Evolutionary conservation across 1,140 invertebrate genomes (phyloP), one percentile per base, ranked within the genome.

Genomic region (Psilanteris sp.): DNA sequence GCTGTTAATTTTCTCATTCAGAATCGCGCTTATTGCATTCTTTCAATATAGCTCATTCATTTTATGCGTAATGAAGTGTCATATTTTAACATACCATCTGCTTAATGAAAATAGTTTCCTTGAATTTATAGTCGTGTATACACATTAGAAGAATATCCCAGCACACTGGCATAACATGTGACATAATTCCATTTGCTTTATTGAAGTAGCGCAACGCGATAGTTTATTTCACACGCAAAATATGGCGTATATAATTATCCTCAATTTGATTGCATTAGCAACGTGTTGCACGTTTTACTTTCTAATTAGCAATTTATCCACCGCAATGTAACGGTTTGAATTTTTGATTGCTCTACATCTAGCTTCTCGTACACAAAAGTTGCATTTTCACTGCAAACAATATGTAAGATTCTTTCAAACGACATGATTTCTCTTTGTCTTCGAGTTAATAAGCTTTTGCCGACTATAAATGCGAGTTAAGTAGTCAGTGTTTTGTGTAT

Each of bases 41-140:
- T 74, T 74, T 74, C 61, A 67, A 67, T 74, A 74, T 62, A 74
- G 44, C 71, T 67, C 71, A 74, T 74, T 67, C 71, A 74, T 67
- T 74, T 61, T 55, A 74, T 67, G 71, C 71, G 59, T 59, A 66
- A 73, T 73, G 70, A 73, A 50, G 59, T 66, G 61, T 67, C 71
- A 67, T 67, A 74, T 66, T 67, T 67, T 61, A 74, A 67, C 61
- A 67, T 74, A 61, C 71, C 61, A 74, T 74, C 71, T 73, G 24
- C 68, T 74, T 66, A 74, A 74, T 74, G 61, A 67, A 74, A 74
- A 74, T 74, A 67, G 71, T 74, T 74, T 74, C 71, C 61, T 74
- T 67, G 71, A 67, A 67, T 74, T 67, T 67, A 74, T 74, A 59
- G 71, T 22, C 54, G 32, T 67, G 54, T 66, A 50, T 46, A 64